Conservation (phyloP, 2,797 vertebrate genomes). For the Fistularia tabacaria region DNA sequence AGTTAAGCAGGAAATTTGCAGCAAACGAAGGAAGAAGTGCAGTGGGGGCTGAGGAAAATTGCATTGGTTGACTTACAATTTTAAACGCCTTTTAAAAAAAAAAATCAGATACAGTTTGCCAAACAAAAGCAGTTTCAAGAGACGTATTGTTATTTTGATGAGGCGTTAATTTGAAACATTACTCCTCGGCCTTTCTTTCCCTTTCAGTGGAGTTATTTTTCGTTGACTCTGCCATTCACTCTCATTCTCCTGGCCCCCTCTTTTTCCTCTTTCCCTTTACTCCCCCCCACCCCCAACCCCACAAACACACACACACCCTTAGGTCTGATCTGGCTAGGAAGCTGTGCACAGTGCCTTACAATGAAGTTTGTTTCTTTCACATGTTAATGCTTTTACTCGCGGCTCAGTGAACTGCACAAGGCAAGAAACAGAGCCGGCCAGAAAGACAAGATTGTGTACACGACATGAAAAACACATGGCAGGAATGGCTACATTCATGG, state of each 20-base stretch:
- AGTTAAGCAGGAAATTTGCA: too few relatives aligned
- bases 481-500: constrained; percentile 21
- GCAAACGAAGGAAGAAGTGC: too few relatives aligned
- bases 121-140: constrained; percentile 7
- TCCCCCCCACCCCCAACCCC: constrained; percentile 6
- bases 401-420: constrained; percentile 57
- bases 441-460: constrained; percentile 47
- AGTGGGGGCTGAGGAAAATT: too few relatives aligned
- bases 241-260: background rate
- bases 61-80: too few relatives aligned
- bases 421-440: constrained; percentile 43
- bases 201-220: background rate
- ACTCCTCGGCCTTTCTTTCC: constrained; percentile 8
- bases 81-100: too few relatives aligned
- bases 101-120: too few relatives aligned
- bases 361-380: constrained; percentile 71
- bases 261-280: constrained; percentile 27
- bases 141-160: background rate
- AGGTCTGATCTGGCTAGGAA: constrained; percentile 57
- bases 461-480: constrained; percentile 5
- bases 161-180: background rate
- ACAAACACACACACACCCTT: background rate
- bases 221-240: background rate
- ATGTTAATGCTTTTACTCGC: constrained; percentile 78
- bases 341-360: constrained; percentile 59